Conservation (phyloP, 35 echinoderm and acorn worm genomes). For the Hemicentrotus pulcherrimus region DNA sequence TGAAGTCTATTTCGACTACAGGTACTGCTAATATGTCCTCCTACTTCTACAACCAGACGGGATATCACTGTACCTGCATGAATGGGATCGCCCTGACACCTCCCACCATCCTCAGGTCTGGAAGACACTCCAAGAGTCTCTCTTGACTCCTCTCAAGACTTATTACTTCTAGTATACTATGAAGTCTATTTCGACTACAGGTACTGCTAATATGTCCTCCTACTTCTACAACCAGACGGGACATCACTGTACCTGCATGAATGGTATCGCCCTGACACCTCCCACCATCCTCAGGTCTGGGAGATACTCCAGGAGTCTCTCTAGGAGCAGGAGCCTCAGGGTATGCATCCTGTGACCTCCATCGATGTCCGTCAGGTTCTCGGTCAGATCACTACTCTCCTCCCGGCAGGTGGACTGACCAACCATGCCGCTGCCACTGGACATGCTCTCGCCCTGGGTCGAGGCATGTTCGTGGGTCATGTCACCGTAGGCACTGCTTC, state of each 20-base stretch:
- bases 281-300: conserved; percentile 93
- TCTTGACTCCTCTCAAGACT: neutral
- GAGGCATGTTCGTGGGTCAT: conserved; percentile 67
- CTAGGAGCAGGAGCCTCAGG: conserved; percentile 80
- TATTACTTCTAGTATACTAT: too few relatives aligned
- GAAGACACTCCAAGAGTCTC: conserved; percentile 87
- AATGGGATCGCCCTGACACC: conserved; percentile 97
- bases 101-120: conserved; percentile 90
- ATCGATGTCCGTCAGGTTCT: conserved; percentile 68
- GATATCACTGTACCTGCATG: too few relatives aligned
- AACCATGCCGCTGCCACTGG: conserved; percentile 66
- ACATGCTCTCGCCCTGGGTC: conserved; percentile 64
- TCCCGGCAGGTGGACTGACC: conserved; percentile 52
- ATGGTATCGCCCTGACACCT: conserved; percentile 95
- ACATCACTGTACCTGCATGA: conserved; percentile 86
- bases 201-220: too few relatives aligned
- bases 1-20: too few relatives aligned
- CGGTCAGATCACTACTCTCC: conserved; percentile 61
- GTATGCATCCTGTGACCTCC: conserved; percentile 78
- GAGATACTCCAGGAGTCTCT: conserved; percentile 88
- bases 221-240: neutral
- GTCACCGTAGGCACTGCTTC: conserved; percentile 96
- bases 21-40: too few relatives aligned
- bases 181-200: too few relatives aligned
- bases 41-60: too few relatives aligned